A percentile compares a stretch with the other conserved stretches of the same genome.
These are phyloP conservation scores for Parus major DNA, from an alignment of 2,113 vertebrate genomes.

Conservation along the genomic window DNA sequence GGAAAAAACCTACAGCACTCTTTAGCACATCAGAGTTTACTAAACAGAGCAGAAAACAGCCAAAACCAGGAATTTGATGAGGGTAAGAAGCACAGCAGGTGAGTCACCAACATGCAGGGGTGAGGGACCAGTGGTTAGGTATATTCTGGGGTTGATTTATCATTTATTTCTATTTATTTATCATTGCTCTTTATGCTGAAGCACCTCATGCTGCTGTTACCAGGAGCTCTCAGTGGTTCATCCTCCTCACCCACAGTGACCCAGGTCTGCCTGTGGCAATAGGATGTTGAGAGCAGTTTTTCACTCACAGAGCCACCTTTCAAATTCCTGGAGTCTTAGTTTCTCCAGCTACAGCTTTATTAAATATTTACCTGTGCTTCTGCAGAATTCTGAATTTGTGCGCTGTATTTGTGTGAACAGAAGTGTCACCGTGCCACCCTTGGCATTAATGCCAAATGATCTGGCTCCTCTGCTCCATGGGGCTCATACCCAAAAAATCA, in stretches of 20 bases:
- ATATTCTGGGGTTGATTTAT: background rate
- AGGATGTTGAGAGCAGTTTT: background rate
- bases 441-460: background rate
- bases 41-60: background rate
- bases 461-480: background rate
- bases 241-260: background rate
- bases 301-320: background rate
- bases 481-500: background rate
- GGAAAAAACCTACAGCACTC: background rate
- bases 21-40: background rate
- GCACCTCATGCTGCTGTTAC: fast-evolving
- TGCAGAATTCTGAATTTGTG: background rate
- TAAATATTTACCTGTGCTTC: background rate
- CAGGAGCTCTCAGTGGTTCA: background rate
- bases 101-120: background rate
- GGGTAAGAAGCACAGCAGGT: background rate
- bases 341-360: background rate
- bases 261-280: fast-evolving
- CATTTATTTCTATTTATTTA: too few relatives aligned
- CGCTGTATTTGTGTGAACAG: background rate
- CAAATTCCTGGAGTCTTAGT: background rate
- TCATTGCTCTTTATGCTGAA: background rate
- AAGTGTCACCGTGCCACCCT: background rate
- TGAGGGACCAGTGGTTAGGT: background rate
- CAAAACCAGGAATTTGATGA: background rate